Evolutionary conservation across 2,888 invertebrate species (phyloP), one percentile per base, ranked within the genome.

Genomic region (Heteropelma amictum): DNA sequence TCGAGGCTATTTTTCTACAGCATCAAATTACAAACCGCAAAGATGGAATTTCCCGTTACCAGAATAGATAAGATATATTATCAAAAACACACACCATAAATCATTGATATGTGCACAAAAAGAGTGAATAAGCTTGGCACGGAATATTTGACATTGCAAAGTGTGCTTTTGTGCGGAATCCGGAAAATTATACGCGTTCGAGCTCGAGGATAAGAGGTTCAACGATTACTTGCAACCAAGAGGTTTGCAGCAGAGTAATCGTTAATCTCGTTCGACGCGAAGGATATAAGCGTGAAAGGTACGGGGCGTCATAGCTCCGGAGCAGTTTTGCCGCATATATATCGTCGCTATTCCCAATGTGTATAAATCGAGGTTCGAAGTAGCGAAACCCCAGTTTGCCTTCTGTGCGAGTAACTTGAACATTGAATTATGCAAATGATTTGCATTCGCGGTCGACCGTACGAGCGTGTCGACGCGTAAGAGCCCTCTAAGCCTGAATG

Each of bases 361-460:
- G 54, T 30, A 6, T 14, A 21, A 42, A 30, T 53, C 30, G 33
- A 23, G 33, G 7, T 45, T 26, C 45, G 45, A 35, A 35, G 42
- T 30, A 30, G 17, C 38, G 28, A 56, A 33, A 33, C 33, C 35
- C 54, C 33, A 60, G 68, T 68, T 68, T 60, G 40, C 49, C 38
- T 71, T 42, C 17, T 23, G 28, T 28, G 4, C 60, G 77, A 77
- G 81, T 80, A 83, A 84, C 80, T 84, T 84, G 78, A 79, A 81
- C 78, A 58, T 65, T 78, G 64, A 83, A 83, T 83, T 82, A 82
- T 81, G 80, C 70, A 81, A 81, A 83, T 79, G 75, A 80, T 79
- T 82, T 78, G 79, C 81, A 81, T 81, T 80, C 73, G 78, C 49
- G 75, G 67, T 71, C 56, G 56, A 58, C 63, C 71, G 51, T 28